phyloP scores from a whole-genome alignment of 2,888 invertebrate genomes.

The Drosophila ustulata region DNA sequence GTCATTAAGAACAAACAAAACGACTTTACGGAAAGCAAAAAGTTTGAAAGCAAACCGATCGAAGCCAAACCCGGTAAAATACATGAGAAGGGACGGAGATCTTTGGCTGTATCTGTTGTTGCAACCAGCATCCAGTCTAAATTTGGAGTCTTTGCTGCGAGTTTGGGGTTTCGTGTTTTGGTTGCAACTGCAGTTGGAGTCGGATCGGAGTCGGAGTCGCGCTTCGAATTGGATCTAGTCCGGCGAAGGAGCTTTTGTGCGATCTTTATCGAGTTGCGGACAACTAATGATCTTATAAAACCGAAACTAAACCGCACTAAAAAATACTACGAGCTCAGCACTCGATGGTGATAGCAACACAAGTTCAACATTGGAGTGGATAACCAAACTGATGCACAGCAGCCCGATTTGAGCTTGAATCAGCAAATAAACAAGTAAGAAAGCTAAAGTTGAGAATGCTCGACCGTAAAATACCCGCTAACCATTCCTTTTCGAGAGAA shows the following conservation, averaged over 20 bases:
- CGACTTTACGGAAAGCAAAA: conserved; percentile 82
- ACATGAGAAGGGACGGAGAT: conserved; percentile 49
- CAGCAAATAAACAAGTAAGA: not conserved
- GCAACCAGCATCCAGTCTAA: conserved; percentile 3
- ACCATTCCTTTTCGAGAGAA: too few species aligned
- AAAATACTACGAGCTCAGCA: conserved; percentile 55
- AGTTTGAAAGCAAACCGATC: conserved; percentile 29
- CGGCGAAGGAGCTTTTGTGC: conserved; percentile 70
- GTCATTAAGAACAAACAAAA: conserved; percentile 81
- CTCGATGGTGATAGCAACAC: conserved; percentile 46
- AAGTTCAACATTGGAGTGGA: conserved; percentile 72
- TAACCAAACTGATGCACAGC: conserved; percentile 71
- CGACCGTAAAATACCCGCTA: too few species aligned
- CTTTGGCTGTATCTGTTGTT: conserved; percentile 42
- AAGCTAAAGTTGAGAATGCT: too few species aligned
- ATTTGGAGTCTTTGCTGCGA: conserved; percentile 10
- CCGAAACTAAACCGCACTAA: conserved; percentile 73
- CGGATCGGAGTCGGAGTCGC: not conserved
- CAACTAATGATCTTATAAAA: conserved; percentile 84
- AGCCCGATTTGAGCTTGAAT: conserved; percentile 65
- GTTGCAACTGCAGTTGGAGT: conserved; percentile 9
- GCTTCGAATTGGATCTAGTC: conserved; percentile 43
- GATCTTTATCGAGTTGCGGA: conserved; percentile 82
- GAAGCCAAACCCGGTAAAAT: conserved; percentile 25
- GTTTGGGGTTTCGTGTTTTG: conserved; percentile 12